Evolutionary conservation across 2,113 vertebrate species (phyloP), one percentile per base, ranked within the genome.

Genomic region (Tor tambroides): DNA sequence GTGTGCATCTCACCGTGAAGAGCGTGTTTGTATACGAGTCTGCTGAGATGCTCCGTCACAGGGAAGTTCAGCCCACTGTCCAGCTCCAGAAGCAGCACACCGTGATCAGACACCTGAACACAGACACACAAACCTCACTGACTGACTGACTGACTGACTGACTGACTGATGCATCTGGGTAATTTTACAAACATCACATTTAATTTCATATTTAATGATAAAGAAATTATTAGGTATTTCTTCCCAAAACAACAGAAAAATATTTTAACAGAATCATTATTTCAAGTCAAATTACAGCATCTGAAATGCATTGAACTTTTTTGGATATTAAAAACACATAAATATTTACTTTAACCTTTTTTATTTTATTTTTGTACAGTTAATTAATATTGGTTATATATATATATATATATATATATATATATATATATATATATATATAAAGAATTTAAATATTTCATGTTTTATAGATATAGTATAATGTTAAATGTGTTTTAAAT

Each of bases 51-150:
- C 89, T 98, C 96, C 0, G 93, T 28, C 0, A 96, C 95, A 1
- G 98, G 98, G 90, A 98, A 99, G 87, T 95, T 93, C 88, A 99
- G 94, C 23, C 96, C 96, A 6, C 95, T 95, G 87, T 91, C 94
- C 0, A 94, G 90, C 93, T 96, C 94, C 85, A 99, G 88, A 32
- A 97, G 63, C 15, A 97, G 83, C 12, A 92, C 78, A 0, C 91
- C 91, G 0, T 94, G 92, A 84, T 96, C 95, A 0, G 80, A 92
- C 41, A 98, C 93, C 97, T 99, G 93, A 0, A 4, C 1, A 41
- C 82, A n/a, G 10, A 46, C 3, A 6, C 4, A 76, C 43, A 26
- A 49, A 77, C 6, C 65, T 63, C 23, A 61, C 59, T 11, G 9
- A 11, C 59, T 26, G 59, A 51, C 46, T 49, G 32, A n/a, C 32